Evolutionary conservation across 2,113 vertebrate species (phyloP), one percentile per base, ranked within the genome.

Genomic region (Bufo bufo): DNA sequence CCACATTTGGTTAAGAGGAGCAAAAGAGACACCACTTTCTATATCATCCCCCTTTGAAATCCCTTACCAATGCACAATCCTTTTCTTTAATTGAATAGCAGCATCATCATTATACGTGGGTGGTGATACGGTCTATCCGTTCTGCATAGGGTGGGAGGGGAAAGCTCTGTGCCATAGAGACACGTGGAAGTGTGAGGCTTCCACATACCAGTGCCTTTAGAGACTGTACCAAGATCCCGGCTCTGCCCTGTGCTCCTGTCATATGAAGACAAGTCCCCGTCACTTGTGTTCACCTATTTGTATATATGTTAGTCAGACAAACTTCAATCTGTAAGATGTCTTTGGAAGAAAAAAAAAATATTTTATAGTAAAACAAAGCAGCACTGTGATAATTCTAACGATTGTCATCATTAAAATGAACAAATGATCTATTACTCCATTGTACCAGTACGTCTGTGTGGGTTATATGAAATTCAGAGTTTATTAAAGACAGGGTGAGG

Each of bases 1-100:
- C 98, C 81, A 97, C 95, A 83, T 99, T 99, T 63, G 96, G 96
- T 87, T 99, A 95, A 94, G 96, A 91, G 94, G 95, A 94, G 91
- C 94, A 94, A 92, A 0, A 3, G 85, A 77, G 89, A 59, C 19
- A 2, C 90, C 79, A 91, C 91, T 91, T 90, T 90, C 91, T 92
- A 87, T 90, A 93, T 1, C 91, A 82, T 92, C 85, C 90, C 33
- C 91, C 93, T 91, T 94, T 93, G 92, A 94, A 95, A 94, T 94
- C 94, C 94, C 77, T 91, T 69, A 11, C 54, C 49, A 23, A 49
- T 95, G 94, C 94, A 95, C 93, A 95, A 92, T 95, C 93, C 94
- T 89, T 94, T 92, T 94, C 90, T 92, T 91, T 91, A 88, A 90
- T 90, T 71, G 87, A 89, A 93, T 93, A 92, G 93, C 92, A 85